Evolutionary conservation across 2,113 vertebrate species (phyloP).

Genomic region (Neopipo cinnamomea): DNA sequence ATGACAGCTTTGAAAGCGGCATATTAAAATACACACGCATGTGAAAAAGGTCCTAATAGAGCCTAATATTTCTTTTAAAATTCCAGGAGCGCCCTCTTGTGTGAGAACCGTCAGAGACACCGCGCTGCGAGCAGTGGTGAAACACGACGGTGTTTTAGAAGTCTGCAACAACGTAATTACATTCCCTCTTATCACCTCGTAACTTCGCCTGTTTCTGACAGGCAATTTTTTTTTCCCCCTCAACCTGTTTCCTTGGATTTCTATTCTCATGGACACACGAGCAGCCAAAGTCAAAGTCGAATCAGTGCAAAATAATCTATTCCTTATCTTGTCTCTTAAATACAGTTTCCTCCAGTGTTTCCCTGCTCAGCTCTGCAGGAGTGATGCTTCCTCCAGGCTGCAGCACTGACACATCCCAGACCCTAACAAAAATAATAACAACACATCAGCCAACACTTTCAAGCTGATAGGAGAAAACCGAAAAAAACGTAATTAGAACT

Average conservation of each 20-base stretch:
- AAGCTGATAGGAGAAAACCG: background rate
- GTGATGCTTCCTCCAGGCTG: background rate
- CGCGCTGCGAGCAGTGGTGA: fast-evolving
- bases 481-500: background rate
- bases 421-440: background rate
- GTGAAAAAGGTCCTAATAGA: background rate
- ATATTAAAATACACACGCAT: background rate
- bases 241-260: background rate
- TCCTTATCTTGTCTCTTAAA: background rate
- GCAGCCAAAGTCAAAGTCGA: background rate
- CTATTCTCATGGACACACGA: background rate
- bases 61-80: background rate
- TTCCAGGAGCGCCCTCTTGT: constrained; percentile 73
- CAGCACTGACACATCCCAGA: background rate
- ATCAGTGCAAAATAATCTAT: background rate
- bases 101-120: background rate
- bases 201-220: background rate
- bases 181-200: background rate
- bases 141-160: background rate
- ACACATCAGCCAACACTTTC: background rate
- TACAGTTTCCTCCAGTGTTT: background rate
- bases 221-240: background rate
- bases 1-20: background rate
- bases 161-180: background rate
- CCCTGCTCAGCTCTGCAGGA: background rate